A percentile compares a stretch with the other conserved stretches of the same genome.
These are phyloP conservation scores for Machimus rusticus DNA, from an alignment of 2,888 invertebrate species.

Conservation along the genomic window DNA sequence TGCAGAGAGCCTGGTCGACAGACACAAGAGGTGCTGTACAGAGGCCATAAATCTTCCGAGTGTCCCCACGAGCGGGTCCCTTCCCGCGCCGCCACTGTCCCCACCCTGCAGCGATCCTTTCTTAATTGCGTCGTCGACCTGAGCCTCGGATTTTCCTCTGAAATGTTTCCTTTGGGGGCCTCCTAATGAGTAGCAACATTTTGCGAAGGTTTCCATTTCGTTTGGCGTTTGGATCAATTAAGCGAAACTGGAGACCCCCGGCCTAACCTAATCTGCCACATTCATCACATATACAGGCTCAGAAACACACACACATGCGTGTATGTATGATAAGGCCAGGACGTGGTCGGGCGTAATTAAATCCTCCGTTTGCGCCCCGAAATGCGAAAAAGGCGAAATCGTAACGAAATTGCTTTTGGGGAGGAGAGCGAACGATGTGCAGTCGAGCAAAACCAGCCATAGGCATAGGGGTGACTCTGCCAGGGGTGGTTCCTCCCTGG, in stretches of 20 bases:
- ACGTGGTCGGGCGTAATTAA: background rate
- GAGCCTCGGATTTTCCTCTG: background rate
- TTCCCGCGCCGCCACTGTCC: background rate
- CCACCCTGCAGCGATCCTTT: background rate
- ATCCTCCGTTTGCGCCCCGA: background rate
- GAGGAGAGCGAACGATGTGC: background rate
- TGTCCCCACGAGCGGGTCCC: background rate
- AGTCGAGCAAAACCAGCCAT: background rate
- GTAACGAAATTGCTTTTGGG: background rate
- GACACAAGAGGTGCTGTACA: background rate
- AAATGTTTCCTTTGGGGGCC: background rate
- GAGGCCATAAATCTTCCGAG: background rate
- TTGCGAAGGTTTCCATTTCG: background rate
- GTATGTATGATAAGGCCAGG: background rate
- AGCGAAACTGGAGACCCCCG: background rate
- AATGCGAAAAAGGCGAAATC: background rate
- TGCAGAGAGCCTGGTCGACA: background rate
- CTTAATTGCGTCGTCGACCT: background rate
- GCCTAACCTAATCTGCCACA: background rate
- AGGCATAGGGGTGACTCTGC: background rate
- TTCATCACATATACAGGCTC: background rate
- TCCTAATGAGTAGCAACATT: background rate
- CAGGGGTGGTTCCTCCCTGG: conserved; percentile 9
- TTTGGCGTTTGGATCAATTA: background rate
- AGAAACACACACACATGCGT: background rate